Percentiles rank a stretch among this genome's conserved stretches.
These are phyloP conservation scores for Monochamus alternatus DNA, from an alignment of 2,888 invertebrate species.

Conservation along the genomic window DNA sequence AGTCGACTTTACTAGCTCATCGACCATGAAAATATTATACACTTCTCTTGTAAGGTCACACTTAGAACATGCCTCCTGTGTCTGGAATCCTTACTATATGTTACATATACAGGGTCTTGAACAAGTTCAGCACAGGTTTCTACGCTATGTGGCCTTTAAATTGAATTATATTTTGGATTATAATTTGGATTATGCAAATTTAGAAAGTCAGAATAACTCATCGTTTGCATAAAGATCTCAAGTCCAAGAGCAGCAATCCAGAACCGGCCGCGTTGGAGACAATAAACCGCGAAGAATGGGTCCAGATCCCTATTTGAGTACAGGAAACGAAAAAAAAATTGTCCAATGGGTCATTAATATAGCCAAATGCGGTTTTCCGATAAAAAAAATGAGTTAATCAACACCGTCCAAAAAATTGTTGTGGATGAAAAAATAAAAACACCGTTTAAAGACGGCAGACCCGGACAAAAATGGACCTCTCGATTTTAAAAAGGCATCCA, in stretches of 20 bases:
- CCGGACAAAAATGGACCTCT: conserved; percentile 56
- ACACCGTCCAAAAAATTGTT: conserved; percentile 56
- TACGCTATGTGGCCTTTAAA: no score
- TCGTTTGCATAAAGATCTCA: no score
- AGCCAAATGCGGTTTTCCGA: conserved; percentile 35
- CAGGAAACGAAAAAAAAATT: conserved; percentile 26
- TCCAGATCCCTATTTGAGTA: conserved; percentile 10
- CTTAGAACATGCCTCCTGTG: no score
- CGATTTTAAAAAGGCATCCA: conserved; percentile 54
- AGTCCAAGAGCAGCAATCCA: conserved; percentile 26
- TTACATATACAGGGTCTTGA: no score
- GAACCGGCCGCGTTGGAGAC: conserved; percentile 9
- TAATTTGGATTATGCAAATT: no score
- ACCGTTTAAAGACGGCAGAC: conserved; percentile 45
- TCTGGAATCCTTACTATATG: no score
- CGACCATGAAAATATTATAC: no score
- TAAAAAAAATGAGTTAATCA: conserved; percentile 28
- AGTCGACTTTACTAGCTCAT: no score
- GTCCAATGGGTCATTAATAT: conserved; percentile 26
- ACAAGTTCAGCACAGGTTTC: no score
- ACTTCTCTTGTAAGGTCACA: no score
- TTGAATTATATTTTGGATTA: no score
- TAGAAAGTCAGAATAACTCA: no score
- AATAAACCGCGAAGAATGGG: conserved; percentile 1
- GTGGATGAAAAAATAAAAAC: conserved; percentile 23